These are phyloP conservation scores for Acipenser oxyrinchus DNA, from an alignment of 2,797 vertebrate species.

Conservation along the genomic window DNA sequence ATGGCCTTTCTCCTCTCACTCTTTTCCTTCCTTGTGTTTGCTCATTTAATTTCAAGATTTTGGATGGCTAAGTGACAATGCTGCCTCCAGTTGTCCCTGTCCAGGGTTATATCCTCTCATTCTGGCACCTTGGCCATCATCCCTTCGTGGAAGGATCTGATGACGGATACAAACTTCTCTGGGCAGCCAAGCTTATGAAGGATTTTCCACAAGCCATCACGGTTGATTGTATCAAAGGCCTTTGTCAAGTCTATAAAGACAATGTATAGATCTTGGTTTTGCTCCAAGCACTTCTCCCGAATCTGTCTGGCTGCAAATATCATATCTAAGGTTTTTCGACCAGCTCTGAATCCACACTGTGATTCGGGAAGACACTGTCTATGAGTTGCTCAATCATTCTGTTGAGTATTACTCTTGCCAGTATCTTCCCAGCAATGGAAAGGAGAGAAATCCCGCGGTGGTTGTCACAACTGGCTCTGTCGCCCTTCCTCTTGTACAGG, in stretches of 20 bases:
- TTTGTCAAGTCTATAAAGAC: neutral
- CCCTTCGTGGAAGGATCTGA: no score
- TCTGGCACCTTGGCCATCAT: no score
- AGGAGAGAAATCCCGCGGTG: neutral
- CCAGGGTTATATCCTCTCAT: no score
- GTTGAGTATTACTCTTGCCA: neutral
- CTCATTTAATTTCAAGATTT: no score
- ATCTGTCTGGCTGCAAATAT: neutral
- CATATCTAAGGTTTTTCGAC: neutral
- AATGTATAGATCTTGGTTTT: neutral
- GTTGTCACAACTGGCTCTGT: neutral
- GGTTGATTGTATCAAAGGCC: neutral
- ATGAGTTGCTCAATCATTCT: neutral
- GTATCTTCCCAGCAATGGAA: neutral
- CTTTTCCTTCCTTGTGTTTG: no score
- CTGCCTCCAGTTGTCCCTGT: no score
- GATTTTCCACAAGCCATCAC: neutral
- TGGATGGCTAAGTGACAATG: no score
- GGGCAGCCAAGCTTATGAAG: neutral
- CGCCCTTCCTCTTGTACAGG: conserved; percentile 5
- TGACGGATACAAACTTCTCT: neutral
- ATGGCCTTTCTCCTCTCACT: no score
- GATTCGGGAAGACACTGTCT: neutral
- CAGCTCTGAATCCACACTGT: neutral
- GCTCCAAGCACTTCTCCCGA: neutral